A percentile compares a stretch with the other conserved stretches of the same genome.
phyloP scores from a whole-genome alignment of 2,113 vertebrate species.

The Pachycephala philippinensis region DNA sequence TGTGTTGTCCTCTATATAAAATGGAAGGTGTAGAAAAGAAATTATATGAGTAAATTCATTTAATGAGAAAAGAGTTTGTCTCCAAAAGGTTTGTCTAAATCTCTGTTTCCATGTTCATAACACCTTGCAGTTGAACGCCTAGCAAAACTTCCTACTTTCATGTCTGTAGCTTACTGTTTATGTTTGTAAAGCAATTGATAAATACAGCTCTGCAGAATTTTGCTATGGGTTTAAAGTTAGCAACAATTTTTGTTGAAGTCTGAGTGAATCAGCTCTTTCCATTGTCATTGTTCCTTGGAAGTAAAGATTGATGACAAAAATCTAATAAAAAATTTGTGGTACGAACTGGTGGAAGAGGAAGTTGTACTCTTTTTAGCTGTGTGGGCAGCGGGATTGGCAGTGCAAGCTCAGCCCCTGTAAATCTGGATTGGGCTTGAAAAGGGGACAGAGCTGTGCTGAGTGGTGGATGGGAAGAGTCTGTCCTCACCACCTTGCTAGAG shows the following conservation, averaged over 20 bases:
- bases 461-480: not conserved
- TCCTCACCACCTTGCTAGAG: not conserved
- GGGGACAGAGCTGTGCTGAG: not conserved
- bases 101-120: not conserved
- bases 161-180: not conserved
- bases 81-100: not conserved
- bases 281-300: not conserved
- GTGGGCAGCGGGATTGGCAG: rapidly evolving
- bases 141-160: not conserved
- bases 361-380: rapidly evolving
- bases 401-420: too few relatives aligned
- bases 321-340: not conserved
- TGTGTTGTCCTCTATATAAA: not conserved
- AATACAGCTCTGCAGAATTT: not conserved
- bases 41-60: not conserved
- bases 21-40: not conserved
- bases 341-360: not conserved
- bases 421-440: not conserved
- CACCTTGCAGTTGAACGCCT: not conserved
- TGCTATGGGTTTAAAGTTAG: not conserved
- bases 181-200: not conserved
- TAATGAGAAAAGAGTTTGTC: not conserved
- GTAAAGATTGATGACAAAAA: not conserved
- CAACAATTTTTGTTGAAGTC: not conserved
- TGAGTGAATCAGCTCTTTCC: not conserved